A percentile compares a stretch with the other conserved stretches of the same genome.
phyloP scores from a whole-genome alignment of 2,888 invertebrate genomes.

The Iselma pallidipennis region DNA sequence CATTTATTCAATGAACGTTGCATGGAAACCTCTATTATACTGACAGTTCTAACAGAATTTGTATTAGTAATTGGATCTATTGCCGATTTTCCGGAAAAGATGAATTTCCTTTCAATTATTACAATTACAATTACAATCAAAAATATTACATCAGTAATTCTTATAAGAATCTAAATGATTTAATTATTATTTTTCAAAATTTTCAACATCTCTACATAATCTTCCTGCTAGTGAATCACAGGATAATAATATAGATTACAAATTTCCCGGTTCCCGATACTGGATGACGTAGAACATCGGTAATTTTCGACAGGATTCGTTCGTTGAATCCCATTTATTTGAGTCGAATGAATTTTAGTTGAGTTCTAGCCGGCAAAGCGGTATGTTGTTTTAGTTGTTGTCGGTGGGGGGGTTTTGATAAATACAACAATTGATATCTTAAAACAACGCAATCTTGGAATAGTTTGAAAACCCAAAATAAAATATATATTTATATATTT shows the following conservation, averaged over 20 bases:
- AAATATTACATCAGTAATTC: neutral
- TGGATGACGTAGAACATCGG: constrained; percentile 21
- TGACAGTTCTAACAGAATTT: neutral
- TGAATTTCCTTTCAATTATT: neutral
- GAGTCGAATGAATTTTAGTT: constrained; percentile 24
- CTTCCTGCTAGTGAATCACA: no score
- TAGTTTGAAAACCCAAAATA: no score
- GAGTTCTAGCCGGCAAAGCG: constrained; percentile 17
- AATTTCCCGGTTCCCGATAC: constrained; percentile 24
- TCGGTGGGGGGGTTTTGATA: neutral
- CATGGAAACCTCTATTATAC: neutral
- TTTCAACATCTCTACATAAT: no score
- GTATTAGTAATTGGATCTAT: neutral
- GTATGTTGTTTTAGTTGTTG: constrained; percentile 1
- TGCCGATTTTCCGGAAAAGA: neutral
- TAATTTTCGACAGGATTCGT: constrained; percentile 14
- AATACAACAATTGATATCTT: neutral
- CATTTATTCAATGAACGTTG: neutral
- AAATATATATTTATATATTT: no score
- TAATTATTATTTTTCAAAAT: constrained; percentile 2
- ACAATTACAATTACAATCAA: neutral
- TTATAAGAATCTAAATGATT: constrained; percentile 2
- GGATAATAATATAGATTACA: constrained; percentile 6
- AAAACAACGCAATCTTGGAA: neutral
- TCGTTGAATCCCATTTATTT: constrained; percentile 20